These are phyloP conservation scores for Ramphastos sulfuratus DNA, from an alignment of 2,113 vertebrate genomes.

Conservation along the genomic window DNA sequence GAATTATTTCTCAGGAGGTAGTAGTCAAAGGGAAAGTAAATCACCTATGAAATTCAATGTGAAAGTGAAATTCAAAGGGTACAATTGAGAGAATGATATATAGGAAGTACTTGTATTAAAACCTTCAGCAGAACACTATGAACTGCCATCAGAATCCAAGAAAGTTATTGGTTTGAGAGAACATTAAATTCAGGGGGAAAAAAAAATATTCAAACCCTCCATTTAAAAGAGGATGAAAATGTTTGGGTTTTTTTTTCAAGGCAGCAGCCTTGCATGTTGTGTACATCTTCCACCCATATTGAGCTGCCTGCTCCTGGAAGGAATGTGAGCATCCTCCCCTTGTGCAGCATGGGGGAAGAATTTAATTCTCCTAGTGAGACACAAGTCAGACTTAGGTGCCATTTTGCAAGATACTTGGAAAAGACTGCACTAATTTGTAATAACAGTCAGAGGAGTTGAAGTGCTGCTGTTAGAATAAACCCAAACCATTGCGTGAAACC, in stretches of 20 bases:
- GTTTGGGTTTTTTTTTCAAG: background rate
- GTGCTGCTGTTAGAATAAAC: background rate
- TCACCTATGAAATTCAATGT: slow-evolving; percentile 50
- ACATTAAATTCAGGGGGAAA: background rate
- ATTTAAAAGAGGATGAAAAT: background rate
- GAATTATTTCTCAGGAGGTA: slow-evolving; percentile 47
- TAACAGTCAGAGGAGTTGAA: background rate
- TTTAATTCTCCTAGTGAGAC: background rate
- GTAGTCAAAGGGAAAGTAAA: slow-evolving; percentile 54
- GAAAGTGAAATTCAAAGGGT: slow-evolving; percentile 45
- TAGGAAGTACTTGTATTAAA: slow-evolving; percentile 11
- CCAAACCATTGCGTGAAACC: background rate
- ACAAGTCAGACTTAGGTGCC: background rate
- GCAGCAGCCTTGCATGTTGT: background rate
- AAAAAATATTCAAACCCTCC: slow-evolving; percentile 6
- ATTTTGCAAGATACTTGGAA: background rate
- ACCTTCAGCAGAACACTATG: background rate
- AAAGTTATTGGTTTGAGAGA: slow-evolving; percentile 33
- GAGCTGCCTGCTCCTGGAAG: background rate
- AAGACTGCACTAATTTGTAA: background rate
- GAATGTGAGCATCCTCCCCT: background rate
- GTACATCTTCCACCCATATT: background rate
- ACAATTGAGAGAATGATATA: slow-evolving; percentile 20
- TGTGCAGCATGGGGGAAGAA: background rate
- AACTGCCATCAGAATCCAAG: background rate